Conservation (phyloP, 2,113 vertebrate species). For the Xenopus laevis region DNA sequence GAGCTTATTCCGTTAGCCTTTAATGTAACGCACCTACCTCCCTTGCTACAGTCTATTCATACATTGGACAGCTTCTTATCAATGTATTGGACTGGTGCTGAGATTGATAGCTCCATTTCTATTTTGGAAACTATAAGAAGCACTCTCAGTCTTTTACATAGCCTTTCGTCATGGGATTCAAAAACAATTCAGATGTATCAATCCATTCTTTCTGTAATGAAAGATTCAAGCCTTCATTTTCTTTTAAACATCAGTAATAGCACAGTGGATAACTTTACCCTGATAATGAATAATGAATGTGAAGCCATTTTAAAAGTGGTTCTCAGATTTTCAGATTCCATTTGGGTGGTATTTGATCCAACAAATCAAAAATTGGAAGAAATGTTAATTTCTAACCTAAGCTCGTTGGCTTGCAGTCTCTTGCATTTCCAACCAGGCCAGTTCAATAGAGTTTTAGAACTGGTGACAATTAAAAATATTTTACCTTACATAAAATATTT, state of each 20-base stretch:
- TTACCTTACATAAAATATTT: not conserved
- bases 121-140: slow-evolving; percentile 47
- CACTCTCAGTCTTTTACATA: slow-evolving; percentile 48
- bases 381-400: slow-evolving; percentile 17
- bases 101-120: slow-evolving; percentile 48
- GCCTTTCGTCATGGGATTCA: slow-evolving; percentile 23
- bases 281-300: slow-evolving; percentile 34
- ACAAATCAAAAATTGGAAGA: not conserved
- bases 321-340: slow-evolving; percentile 5
- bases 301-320: not conserved
- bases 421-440: not conserved
- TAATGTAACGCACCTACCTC: slow-evolving; percentile 15
- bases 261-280: slow-evolving; percentile 5
- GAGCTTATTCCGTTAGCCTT: slow-evolving; percentile 43
- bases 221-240: not conserved
- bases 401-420: slow-evolving; percentile 19
- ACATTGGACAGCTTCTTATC: slow-evolving; percentile 20
- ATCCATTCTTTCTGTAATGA: not conserved
- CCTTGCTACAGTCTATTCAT: slow-evolving; percentile 41
- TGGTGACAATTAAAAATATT: slow-evolving; percentile 6
- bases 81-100: slow-evolving; percentile 50
- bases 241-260: no score
- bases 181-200: slow-evolving; percentile 12
- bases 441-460: not conserved
- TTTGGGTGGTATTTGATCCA: slow-evolving; percentile 3